Evolutionary conservation across 2,888 invertebrate genomes (phyloP).

Genomic region (Caenorhabditis afra): DNA sequence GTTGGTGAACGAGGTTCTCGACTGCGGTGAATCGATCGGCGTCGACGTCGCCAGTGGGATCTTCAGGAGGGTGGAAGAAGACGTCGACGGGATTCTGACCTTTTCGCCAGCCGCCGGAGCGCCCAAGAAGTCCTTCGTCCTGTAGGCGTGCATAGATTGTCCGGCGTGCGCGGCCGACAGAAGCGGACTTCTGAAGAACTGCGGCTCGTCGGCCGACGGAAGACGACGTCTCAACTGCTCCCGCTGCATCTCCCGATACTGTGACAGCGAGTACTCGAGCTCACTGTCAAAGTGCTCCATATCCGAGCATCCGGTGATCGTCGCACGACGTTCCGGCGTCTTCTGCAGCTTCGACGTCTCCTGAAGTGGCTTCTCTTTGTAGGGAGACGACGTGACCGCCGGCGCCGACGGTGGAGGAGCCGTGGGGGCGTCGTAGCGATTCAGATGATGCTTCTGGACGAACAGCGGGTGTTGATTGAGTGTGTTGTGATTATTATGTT

Average conservation of each 20-base stretch:
- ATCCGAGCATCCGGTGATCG: slow-evolving; percentile 18
- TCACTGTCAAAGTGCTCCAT: slow-evolving; percentile 20
- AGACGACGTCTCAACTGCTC: slow-evolving; percentile 40
- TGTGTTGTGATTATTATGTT: too few species aligned
- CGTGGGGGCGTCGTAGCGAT: too few species aligned
- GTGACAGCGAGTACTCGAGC: slow-evolving; percentile 42
- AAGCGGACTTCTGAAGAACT: slow-evolving; percentile 53
- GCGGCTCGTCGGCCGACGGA: slow-evolving; percentile 52
- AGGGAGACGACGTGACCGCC: neutral
- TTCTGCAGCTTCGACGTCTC: slow-evolving; percentile 1
- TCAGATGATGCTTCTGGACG: neutral
- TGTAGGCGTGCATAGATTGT: slow-evolving; percentile 46
- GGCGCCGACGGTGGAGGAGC: too few species aligned
- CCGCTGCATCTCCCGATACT: slow-evolving; percentile 62
- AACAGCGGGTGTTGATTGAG: too few species aligned
- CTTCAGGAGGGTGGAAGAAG: slow-evolving; percentile 11
- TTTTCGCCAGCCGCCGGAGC: slow-evolving; percentile 48
- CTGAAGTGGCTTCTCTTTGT: slow-evolving; percentile 3
- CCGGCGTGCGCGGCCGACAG: slow-evolving; percentile 58
- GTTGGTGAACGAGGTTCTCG: slow-evolving; percentile 3
- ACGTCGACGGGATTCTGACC: slow-evolving; percentile 15
- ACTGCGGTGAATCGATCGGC: slow-evolving; percentile 51
- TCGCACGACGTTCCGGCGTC: slow-evolving; percentile 40
- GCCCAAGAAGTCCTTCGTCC: slow-evolving; percentile 32
- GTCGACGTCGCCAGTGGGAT: slow-evolving; percentile 63